phyloP scores from a whole-genome alignment of 2,113 vertebrate genomes.

The Amphiprion percula region DNA sequence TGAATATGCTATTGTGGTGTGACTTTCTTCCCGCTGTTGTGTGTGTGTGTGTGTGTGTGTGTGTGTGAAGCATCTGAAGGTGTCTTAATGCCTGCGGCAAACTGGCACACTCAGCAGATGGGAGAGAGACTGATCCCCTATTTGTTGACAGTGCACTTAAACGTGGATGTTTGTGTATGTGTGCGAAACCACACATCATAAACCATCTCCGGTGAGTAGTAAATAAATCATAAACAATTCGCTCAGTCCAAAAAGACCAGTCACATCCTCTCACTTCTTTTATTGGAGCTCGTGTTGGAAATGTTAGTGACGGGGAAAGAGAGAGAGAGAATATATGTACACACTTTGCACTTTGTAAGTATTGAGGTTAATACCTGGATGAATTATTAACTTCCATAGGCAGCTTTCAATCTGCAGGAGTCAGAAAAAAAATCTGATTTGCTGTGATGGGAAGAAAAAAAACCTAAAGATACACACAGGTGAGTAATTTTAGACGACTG shows the following conservation, averaged over 20 bases:
- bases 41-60: constrained; percentile 6
- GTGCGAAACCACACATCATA: constrained; percentile 73
- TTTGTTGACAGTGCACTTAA: constrained; percentile 91
- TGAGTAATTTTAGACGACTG: constrained; percentile 47
- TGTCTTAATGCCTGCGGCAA: constrained; percentile 83
- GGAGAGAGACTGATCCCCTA: constrained; percentile 84
- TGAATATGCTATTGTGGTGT: constrained; percentile 58
- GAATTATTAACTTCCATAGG: constrained; percentile 79
- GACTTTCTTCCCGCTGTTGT: constrained; percentile 39
- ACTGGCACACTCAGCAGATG: constrained; percentile 83
- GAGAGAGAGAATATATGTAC: background rate
- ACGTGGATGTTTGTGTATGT: constrained; percentile 49
- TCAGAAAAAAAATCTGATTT: constrained; percentile 30
- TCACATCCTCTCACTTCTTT: constrained; percentile 44
- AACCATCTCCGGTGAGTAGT: constrained; percentile 78
- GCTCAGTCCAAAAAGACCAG: constrained; percentile 58
- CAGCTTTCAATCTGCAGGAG: constrained; percentile 54
- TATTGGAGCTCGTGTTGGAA: background rate
- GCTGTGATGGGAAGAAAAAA: constrained; percentile 14
- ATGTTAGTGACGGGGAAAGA: constrained; percentile 3
- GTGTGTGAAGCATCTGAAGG: constrained; percentile 65
- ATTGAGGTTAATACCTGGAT: constrained; percentile 81
- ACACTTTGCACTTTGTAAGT: constrained; percentile 59
- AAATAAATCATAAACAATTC: constrained; percentile 88
- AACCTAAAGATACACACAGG: constrained; percentile 36